phyloP scores from a whole-genome alignment of 92 coral and sea anemone species.

The Galaxea fascicularis region DNA sequence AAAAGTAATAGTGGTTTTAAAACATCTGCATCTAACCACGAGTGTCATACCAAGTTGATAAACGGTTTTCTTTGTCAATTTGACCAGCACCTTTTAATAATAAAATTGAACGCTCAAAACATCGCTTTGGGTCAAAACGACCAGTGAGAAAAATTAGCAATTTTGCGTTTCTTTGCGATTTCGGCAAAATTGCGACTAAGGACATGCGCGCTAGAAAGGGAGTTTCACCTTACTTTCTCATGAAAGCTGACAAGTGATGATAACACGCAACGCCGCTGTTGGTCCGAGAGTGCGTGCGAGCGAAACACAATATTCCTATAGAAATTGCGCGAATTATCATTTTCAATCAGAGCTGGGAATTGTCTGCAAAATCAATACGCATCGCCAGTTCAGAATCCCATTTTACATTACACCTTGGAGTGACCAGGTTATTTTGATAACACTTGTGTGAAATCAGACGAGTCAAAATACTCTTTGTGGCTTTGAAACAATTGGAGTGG shows the following conservation, averaged over 20 bases:
- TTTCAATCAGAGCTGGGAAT: constrained; percentile 39
- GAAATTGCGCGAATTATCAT: constrained; percentile 29
- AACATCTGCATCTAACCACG: constrained; percentile 38
- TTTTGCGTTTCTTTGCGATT: not conserved
- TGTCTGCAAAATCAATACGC: constrained; percentile 69
- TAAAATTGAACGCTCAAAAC: constrained; percentile 12
- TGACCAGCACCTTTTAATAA: constrained; percentile 32
- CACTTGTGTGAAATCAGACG: constrained; percentile 78
- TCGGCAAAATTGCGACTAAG: not conserved
- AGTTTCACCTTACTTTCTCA: constrained; percentile 15
- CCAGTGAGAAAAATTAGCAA: not conserved
- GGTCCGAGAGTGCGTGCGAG: constrained; percentile 34
- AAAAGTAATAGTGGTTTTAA: constrained; percentile 19
- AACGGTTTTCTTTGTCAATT: constrained; percentile 39
- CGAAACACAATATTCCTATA: constrained; percentile 41
- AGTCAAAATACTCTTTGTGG: constrained; percentile 82
- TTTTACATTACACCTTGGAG: constrained; percentile 66
- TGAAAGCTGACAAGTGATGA: constrained; percentile 4
- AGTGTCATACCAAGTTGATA: constrained; percentile 44
- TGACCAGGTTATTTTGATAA: constrained; percentile 56
- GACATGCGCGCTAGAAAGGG: constrained; percentile 16
- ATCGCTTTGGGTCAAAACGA: not conserved
- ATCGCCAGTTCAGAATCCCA: constrained; percentile 58
- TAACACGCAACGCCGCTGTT: constrained; percentile 38
- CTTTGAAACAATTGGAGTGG: constrained; percentile 67